These are phyloP conservation scores for Poecilobothrus nobilitatus DNA, from an alignment of 2,888 invertebrate genomes.

Conservation along the genomic window DNA sequence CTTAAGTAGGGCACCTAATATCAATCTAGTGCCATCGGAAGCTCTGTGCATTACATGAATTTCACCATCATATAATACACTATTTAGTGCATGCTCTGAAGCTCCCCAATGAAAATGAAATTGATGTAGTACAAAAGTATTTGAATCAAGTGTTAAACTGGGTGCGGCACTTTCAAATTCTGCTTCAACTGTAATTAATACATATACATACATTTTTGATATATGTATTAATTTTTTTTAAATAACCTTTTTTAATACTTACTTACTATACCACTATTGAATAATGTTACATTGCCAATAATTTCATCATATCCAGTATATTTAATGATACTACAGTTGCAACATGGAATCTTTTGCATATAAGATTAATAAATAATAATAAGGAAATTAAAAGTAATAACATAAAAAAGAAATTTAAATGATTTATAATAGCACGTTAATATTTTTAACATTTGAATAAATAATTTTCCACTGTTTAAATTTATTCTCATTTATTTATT, in stretches of 20 bases:
- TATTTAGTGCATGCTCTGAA: slow-evolving; percentile 63
- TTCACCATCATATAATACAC: slow-evolving; percentile 59
- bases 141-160: not conserved
- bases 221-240: too few relatives aligned
- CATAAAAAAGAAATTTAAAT: too few relatives aligned
- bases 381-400: too few relatives aligned
- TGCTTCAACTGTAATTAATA: not conserved
- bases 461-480: too few relatives aligned
- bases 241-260: too few relatives aligned
- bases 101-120: slow-evolving; percentile 66
- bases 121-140: slow-evolving; percentile 53
- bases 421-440: too few relatives aligned
- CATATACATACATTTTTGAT: not conserved
- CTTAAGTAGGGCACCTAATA: not conserved
- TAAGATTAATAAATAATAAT: too few relatives aligned
- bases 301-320: not conserved
- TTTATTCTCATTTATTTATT: too few relatives aligned
- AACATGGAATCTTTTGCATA: too few relatives aligned
- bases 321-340: too few relatives aligned
- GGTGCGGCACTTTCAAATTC: not conserved
- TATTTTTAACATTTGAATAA: too few relatives aligned
- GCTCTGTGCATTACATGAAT: slow-evolving; percentile 67
- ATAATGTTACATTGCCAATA: not conserved
- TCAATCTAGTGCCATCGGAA: not conserved
- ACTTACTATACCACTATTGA: not conserved